These are phyloP conservation scores for Nemotelus pantherinus DNA, from an alignment of 2,888 invertebrate genomes.

Conservation along the genomic window DNA sequence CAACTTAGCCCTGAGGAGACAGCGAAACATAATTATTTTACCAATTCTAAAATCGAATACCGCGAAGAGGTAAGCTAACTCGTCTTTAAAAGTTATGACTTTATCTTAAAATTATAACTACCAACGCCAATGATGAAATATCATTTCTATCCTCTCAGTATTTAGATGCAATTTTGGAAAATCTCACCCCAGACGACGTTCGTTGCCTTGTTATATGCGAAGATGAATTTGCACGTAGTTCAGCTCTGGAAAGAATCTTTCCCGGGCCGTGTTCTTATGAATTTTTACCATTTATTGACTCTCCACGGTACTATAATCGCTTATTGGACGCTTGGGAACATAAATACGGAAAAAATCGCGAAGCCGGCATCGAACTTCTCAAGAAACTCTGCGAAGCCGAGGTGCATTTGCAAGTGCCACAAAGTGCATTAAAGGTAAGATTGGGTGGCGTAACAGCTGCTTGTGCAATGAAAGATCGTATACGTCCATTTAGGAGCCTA, in stretches of 20 bases:
- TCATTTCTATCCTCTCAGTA: constrained; percentile 66
- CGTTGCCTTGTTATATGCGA: constrained; percentile 85
- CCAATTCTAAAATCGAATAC: constrained; percentile 57
- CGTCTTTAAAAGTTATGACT: constrained; percentile 61
- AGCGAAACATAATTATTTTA: constrained; percentile 65
- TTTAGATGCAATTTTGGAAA: constrained; percentile 79
- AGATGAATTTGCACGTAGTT: constrained; percentile 81
- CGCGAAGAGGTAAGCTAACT: constrained; percentile 59
- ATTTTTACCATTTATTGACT: constrained; percentile 83
- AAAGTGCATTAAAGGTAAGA: constrained; percentile 23
- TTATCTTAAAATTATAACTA: constrained; percentile 67
- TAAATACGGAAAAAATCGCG: constrained; percentile 73
- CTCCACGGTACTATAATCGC: constrained; percentile 90
- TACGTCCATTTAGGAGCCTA: constrained; percentile 7
- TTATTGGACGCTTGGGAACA: constrained; percentile 93
- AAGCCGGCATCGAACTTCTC: constrained; percentile 69
- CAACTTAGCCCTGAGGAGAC: constrained; percentile 75
- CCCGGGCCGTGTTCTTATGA: constrained; percentile 79
- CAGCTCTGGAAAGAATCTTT: constrained; percentile 83
- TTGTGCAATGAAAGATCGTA: not conserved
- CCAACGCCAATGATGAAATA: not conserved
- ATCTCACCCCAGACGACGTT: constrained; percentile 89
- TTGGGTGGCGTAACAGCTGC: not conserved
- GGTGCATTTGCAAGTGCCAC: constrained; percentile 75
- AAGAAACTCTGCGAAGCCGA: constrained; percentile 75